Conservation (phyloP, 2,113 vertebrate species). For the Drymodes brunneopygia region DNA sequence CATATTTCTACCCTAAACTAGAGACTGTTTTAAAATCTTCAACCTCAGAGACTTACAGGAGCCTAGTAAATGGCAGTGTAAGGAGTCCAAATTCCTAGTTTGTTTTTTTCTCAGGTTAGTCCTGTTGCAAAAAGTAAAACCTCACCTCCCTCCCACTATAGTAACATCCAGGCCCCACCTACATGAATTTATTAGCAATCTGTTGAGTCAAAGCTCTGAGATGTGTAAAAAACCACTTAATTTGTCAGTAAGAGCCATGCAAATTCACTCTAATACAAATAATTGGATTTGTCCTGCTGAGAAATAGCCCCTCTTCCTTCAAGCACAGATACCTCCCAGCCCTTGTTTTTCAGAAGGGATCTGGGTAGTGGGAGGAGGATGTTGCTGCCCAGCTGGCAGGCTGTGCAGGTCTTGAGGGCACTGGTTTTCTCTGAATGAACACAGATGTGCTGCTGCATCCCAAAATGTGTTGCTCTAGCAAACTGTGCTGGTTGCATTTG, state of each 20-base stretch:
- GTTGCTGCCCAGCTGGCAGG: background rate
- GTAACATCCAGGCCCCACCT: background rate
- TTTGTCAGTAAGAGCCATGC: background rate
- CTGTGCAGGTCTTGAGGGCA: background rate
- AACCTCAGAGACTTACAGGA: background rate
- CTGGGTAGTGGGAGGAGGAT: background rate
- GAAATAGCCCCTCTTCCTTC: background rate
- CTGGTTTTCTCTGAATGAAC: background rate
- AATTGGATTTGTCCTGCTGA: background rate
- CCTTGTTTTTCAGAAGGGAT: background rate
- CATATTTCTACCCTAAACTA: background rate
- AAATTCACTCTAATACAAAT: background rate
- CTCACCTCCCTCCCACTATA: background rate
- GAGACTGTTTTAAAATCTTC: background rate
- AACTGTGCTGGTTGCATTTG: background rate
- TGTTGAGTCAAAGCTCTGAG: conserved; percentile 3
- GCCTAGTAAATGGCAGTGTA: background rate
- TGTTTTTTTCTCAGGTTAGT: background rate
- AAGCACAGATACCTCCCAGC: background rate
- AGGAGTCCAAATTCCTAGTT: background rate
- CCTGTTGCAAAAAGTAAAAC: background rate
- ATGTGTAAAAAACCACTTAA: background rate
- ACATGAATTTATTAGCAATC: background rate
- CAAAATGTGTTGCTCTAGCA: background rate
- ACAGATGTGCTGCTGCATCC: background rate